These are phyloP conservation scores for Potamarius usumacintae DNA, from an alignment of 2,113 vertebrate genomes.

Conservation along the genomic window DNA sequence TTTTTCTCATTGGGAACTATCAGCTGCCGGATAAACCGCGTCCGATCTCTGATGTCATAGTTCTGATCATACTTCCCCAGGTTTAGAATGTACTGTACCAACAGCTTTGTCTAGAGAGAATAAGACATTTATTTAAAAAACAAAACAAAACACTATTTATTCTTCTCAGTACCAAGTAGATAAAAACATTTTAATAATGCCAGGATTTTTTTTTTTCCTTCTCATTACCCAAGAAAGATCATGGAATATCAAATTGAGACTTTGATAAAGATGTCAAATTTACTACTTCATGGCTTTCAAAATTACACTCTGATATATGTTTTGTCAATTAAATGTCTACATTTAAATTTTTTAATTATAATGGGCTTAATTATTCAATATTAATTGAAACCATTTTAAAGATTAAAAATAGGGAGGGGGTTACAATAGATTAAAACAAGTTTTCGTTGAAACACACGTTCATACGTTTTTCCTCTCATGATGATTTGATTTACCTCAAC, in stretches of 20 bases:
- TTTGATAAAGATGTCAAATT: not conserved
- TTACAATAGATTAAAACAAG: too few species aligned
- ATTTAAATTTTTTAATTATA: too few species aligned
- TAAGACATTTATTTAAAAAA: not conserved
- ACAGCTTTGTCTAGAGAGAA: constrained; percentile 87
- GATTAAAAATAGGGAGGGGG: not conserved
- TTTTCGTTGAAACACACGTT: too few species aligned
- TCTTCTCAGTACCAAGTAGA: constrained; percentile 67
- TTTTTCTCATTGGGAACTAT: constrained; percentile 96
- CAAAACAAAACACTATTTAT: constrained; percentile 40
- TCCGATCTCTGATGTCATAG: constrained; percentile 98
- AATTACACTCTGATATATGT: not conserved
- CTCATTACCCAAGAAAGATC: not conserved
- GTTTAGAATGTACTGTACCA: constrained; percentile 98
- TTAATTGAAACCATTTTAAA: not conserved
- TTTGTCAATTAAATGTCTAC: too few species aligned
- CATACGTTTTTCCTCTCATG: not conserved
- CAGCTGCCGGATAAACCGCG: constrained; percentile 97
- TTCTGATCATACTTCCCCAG: constrained; percentile 97
- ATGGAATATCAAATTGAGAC: not conserved
- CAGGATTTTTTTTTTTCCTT: not conserved
- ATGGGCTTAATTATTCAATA: too few species aligned
- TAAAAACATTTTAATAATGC: constrained; percentile 34
- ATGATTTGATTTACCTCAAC: not conserved
- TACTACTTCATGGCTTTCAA: not conserved